phyloP scores from a whole-genome alignment of 1,140 invertebrate species.

The Zaprionus nigranus region DNA sequence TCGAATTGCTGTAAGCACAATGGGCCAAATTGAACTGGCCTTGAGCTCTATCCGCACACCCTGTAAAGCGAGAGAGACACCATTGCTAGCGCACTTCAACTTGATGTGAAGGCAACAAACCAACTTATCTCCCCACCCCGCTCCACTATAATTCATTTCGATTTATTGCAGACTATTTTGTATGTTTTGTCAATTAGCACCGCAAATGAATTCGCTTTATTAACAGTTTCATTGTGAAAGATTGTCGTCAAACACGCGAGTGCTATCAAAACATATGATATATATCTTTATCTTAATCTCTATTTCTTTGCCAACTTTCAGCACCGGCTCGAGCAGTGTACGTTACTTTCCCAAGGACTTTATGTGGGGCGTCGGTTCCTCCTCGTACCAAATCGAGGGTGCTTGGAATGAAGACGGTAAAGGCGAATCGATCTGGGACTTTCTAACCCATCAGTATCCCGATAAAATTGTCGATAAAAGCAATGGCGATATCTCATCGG shows the following conservation, averaged over 20 bases:
- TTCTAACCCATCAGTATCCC: constrained; percentile 84
- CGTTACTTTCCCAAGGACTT: constrained; percentile 86
- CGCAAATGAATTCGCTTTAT: not conserved
- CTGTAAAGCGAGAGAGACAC: not conserved
- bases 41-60: not conserved
- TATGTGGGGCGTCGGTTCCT: constrained; percentile 85
- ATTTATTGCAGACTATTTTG: constrained; percentile 9
- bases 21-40: not conserved
- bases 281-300: not conserved
- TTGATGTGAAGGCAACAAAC: constrained; percentile 1
- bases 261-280: not conserved
- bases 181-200: constrained; percentile 35
- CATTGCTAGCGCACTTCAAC: not conserved
- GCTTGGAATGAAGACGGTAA: constrained; percentile 89
- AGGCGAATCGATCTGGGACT: constrained; percentile 87
- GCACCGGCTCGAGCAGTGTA: constrained; percentile 39
- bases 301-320: constrained; percentile 23
- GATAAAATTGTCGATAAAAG: constrained; percentile 85
- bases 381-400: constrained; percentile 89
- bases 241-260: not conserved
- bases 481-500: constrained; percentile 86
- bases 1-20: not conserved
- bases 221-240: constrained; percentile 7
- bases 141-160: too few relatives aligned
- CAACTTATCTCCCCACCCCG: too few relatives aligned